Percentiles rank a stretch among this genome's conserved stretches.
Conservation (phyloP, 1,140 invertebrate genomes). For the Apocrypta bakeri region DNA sequence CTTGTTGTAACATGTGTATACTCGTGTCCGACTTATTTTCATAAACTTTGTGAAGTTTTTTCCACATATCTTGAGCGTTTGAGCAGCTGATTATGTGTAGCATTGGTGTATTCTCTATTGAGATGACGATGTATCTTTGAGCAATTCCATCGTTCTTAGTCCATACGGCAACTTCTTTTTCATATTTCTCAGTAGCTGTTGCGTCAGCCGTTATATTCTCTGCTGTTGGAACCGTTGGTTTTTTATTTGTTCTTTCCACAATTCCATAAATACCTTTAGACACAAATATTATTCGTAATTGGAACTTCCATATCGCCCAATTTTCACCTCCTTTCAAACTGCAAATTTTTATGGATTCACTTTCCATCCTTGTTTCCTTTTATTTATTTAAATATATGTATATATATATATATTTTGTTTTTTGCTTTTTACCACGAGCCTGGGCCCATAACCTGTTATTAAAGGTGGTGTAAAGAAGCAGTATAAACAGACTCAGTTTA, state of each 20-base stretch:
- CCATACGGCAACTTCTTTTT: no score
- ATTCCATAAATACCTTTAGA: conserved; percentile 42
- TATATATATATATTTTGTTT: no score
- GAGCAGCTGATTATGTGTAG: conserved; percentile 63
- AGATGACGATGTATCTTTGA: conserved; percentile 56
- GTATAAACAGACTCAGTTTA: no score
- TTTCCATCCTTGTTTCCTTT: conserved; percentile 40
- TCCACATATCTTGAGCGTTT: conserved; percentile 68
- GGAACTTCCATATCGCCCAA: conserved; percentile 55
- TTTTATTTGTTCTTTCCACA: no score
- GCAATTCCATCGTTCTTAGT: conserved; percentile 52
- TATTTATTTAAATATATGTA: no score
- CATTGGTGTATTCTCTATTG: no score
- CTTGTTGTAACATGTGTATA: conserved; percentile 63
- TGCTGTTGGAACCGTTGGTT: conserved; percentile 14
- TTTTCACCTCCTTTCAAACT: conserved; percentile 48
- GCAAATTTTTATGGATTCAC: conserved; percentile 31
- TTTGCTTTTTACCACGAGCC: no score
- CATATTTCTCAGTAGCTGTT: no score
- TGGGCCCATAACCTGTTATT: no score
- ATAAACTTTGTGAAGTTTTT: conserved; percentile 59
- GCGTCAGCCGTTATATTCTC: not conserved
- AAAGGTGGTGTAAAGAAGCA: no score
- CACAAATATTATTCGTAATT: conserved; percentile 47
- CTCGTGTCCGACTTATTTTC: conserved; percentile 65